phyloP scores from a whole-genome alignment of 2,113 vertebrate genomes.

The Forbesichthys agassizii region DNA sequence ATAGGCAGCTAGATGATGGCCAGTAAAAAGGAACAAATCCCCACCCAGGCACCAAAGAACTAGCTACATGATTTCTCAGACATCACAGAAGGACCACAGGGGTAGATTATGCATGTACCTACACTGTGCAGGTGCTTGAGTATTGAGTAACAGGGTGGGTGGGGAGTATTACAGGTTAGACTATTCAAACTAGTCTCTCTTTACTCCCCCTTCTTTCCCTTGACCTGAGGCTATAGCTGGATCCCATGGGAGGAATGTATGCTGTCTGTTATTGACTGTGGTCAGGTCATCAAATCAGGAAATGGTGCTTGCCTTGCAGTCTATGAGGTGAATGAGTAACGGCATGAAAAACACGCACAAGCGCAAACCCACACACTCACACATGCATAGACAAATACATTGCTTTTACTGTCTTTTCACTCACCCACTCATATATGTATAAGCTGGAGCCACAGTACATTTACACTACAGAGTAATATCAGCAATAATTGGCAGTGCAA shows the following conservation, averaged over 20 bases:
- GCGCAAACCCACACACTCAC: background rate
- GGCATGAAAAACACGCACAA: background rate
- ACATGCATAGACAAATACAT: conserved; percentile 1
- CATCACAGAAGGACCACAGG: conserved; percentile 49
- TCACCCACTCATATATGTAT: too few species aligned
- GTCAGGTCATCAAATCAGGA: conserved; percentile 67
- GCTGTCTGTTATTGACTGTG: conserved; percentile 50
- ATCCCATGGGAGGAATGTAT: conserved; percentile 43
- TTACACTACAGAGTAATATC: background rate
- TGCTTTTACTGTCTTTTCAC: too few species aligned
- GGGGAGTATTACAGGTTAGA: too few species aligned
- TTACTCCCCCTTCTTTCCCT: conserved; percentile 22
- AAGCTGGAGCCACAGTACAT: background rate
- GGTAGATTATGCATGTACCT: conserved; percentile 45
- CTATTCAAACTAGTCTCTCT: conserved; percentile 1
- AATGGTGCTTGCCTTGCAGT: conserved; percentile 41
- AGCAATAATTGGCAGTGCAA: too few species aligned
- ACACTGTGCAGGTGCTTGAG: conserved; percentile 37
- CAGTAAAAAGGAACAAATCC: conserved; percentile 40
- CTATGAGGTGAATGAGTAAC: conserved; percentile 14
- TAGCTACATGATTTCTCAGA: conserved; percentile 51
- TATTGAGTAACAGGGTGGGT: conserved; percentile 3
- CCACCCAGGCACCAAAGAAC: conserved; percentile 48
- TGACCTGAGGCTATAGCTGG: conserved; percentile 22
- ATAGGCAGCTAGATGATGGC: conserved; percentile 33